Evolutionary conservation across 2,113 vertebrate genomes (phyloP), one percentile per base, ranked within the genome.

Genomic region (Beaufortia kweichowensis): DNA sequence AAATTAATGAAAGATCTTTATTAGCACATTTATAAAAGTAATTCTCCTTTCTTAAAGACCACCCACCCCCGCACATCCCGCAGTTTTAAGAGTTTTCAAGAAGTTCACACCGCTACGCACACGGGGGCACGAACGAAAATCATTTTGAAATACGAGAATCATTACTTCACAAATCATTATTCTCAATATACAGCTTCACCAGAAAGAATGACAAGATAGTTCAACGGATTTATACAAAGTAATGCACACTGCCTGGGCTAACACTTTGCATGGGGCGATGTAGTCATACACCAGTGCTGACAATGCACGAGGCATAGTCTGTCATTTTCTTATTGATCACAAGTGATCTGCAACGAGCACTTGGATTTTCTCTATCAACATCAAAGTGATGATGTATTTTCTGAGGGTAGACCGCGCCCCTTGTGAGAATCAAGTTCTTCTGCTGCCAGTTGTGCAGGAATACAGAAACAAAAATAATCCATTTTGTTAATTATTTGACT

Each of bases 21-120:
- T 96, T 97, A 95, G 81, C 88, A 96, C 95, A 94, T 95, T 95
- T 92, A 94, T 93, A 96, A 97, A 96, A 95, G 91, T 91, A 90
- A 88, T 90, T 90, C 79, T 88, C 87, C 89, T 90, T 86, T 90
- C 89, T 89, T 87, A 85, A 90, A 91, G 86, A 86, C 81, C 81
- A 66, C 69, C 56, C 53, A n/a, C 28, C 78, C 12, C 60, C 65
- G 74, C 77, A 75, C 50, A 69, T 82, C 80, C 83, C 82, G 81
- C 79, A 81, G 80, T 78, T 71, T 82, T 79, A 83, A 77, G 56
- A 84, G 85, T 87, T 79, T 79, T 82, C 82, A 50, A 81, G 85
- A 87, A 84, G 75, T 75, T 79, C 81, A 72, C 84, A 82, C 63
- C 81, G 84, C 83, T 86, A 81, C 57, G 64, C 66, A 81, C 80